Evolutionary conservation across 2,797 vertebrate genomes (phyloP).

Genomic region (Megalops cyprinoides): DNA sequence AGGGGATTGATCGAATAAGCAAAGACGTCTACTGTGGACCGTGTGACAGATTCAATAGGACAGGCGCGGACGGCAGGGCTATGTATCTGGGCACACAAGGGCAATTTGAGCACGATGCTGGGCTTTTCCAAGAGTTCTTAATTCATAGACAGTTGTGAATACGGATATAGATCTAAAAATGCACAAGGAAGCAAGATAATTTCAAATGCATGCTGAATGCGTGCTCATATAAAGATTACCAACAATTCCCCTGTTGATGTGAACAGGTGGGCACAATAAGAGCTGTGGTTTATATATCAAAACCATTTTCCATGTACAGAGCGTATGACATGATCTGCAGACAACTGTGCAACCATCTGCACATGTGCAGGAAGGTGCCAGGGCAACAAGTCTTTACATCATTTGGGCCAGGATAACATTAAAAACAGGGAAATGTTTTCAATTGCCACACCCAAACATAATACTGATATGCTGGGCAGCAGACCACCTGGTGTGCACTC

Average conservation of each 20-base stretch:
- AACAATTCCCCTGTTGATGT: background rate
- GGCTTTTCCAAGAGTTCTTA: background rate
- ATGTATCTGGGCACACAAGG: background rate
- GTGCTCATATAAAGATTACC: background rate
- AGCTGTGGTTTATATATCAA: background rate
- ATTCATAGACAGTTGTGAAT: background rate
- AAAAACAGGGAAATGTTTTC: too few relatives aligned
- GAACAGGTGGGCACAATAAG: background rate
- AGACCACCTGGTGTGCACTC: too few relatives aligned
- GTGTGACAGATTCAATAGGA: conserved; percentile 21
- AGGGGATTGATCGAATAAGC: background rate
- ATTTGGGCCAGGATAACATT: too few relatives aligned
- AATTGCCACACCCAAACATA: too few relatives aligned
- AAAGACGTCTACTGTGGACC: conserved; percentile 8
- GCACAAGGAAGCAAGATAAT: background rate
- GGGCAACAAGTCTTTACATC: background rate
- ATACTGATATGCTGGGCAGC: too few relatives aligned
- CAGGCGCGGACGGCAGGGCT: background rate
- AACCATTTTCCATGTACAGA: too few relatives aligned
- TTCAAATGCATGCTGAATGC: background rate
- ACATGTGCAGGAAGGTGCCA: conserved; percentile 8
- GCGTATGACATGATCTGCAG: too few relatives aligned
- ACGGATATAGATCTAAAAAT: background rate
- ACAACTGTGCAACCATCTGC: conserved; percentile 3
- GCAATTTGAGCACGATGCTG: conserved; percentile 2